Evolutionary conservation across 2,888 invertebrate species (phyloP), one percentile per base, ranked within the genome.

Genomic region (Abrostola triplasia): DNA sequence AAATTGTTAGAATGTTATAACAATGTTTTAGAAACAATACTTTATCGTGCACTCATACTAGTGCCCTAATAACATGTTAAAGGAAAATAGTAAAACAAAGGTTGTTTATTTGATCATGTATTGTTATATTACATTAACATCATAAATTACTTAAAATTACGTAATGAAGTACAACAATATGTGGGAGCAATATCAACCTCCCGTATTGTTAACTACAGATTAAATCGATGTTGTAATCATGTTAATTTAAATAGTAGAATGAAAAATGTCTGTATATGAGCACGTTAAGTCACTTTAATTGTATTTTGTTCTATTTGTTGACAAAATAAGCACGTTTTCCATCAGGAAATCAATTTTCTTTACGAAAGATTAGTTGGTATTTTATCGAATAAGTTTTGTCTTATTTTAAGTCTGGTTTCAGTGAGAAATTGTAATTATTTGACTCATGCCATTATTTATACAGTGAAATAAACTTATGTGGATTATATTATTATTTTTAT

Each of bases 391-490:
- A 76, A 64, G 72, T 59, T 66, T 60, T 69, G 40, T 72, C 47
- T 61, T 70, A 74, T 59, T 55, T 65, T 79, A 63, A 53, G 50
- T 61, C 67, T 71, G 64, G 58, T 73, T 69, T 69, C 58, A 58
- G 57, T 67, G 38, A 64, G 65, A 59, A 58, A 9, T 44, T 71
- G 42, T 73, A 57, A 67, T 73, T 68, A 67, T 71, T 68, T 75
- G 63, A 74, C 67, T 65, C 59, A 81, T 83, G 84, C 83, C 84
- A 84, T 82, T 82, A 82, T 83, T 82, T 80, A 79, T 79, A 80
- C 76, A 82, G 72, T 83, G 77, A 84, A 83, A 75, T 75, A 74
- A 68, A 76, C 49, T 73, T 76, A 78, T 69, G 67, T 81, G 80
- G 70, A 79, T 79, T 79, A 74, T 58, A 76, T 67, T 48, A 62